Percentiles rank a stretch among this genome's conserved stretches.
Evolutionary conservation across 1,140 invertebrate genomes (phyloP).

Genomic region (Pentalonia nigronervosa): DNA sequence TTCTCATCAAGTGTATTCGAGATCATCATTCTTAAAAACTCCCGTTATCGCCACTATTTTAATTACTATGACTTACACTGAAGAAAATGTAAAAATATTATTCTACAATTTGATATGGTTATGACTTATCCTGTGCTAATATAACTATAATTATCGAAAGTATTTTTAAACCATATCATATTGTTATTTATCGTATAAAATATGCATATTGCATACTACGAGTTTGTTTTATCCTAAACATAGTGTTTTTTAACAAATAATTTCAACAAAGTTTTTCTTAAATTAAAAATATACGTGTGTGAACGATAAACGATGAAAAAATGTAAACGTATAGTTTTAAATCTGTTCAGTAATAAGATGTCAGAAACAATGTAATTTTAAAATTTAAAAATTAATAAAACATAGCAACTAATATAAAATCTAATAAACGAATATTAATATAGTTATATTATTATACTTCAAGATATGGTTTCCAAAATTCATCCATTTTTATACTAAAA

Average conservation of each 20-base stretch:
- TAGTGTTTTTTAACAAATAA: neutral
- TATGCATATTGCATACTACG: neutral
- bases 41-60: neutral
- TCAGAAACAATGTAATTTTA: too few relatives aligned
- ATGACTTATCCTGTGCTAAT: neutral
- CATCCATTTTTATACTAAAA: too few relatives aligned
- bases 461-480: too few relatives aligned
- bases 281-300: too few relatives aligned
- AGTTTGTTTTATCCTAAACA: neutral
- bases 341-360: too few relatives aligned
- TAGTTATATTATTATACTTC: too few relatives aligned
- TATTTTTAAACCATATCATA: neutral
- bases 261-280: neutral
- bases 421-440: too few relatives aligned
- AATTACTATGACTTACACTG: neutral
- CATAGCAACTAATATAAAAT: too few relatives aligned
- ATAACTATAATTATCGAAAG: neutral
- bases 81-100: neutral
- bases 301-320: too few relatives aligned
- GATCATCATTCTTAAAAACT: neutral
- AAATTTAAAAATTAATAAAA: too few relatives aligned
- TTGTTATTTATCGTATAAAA: neutral
- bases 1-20: neutral
- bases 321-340: too few relatives aligned
- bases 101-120: neutral